Conservation (phyloP, 2,113 vertebrate species). For the Lamprologus sp. region DNA sequence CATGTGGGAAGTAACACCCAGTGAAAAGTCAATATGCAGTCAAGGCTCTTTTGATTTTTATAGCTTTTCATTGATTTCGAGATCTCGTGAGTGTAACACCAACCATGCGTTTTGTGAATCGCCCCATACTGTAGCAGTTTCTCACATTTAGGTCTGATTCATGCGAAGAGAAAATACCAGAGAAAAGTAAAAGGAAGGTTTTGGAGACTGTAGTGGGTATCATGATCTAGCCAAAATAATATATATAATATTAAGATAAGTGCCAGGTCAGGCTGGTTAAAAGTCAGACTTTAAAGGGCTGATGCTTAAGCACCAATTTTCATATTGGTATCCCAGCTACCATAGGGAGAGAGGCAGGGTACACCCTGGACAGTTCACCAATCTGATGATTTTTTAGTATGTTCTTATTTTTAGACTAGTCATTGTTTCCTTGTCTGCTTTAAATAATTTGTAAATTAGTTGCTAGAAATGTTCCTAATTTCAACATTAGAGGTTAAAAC, state of each 20-base stretch:
- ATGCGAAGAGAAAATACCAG: background rate
- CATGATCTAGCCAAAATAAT: background rate
- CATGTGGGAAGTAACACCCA: conserved; percentile 4
- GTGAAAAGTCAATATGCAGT: background rate
- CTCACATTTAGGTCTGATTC: conserved; percentile 8
- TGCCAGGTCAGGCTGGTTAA: background rate
- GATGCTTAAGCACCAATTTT: background rate
- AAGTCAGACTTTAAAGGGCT: background rate
- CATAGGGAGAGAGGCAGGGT: background rate
- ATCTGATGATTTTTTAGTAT: background rate
- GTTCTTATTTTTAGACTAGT: background rate
- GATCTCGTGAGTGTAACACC: background rate
- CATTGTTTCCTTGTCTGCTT: background rate
- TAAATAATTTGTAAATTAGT: background rate
- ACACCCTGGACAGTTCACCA: background rate
- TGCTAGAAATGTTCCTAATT: background rate
- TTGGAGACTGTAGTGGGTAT: background rate
- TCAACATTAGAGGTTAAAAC: background rate
- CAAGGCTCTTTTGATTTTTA: background rate
- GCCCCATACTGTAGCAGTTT: background rate
- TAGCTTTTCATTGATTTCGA: background rate
- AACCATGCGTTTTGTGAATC: background rate
- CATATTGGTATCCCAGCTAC: background rate
- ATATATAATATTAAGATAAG: background rate
- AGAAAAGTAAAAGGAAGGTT: background rate